phyloP scores from a whole-genome alignment of 2,797 vertebrate genomes.

The Dermochelys coriacea region DNA sequence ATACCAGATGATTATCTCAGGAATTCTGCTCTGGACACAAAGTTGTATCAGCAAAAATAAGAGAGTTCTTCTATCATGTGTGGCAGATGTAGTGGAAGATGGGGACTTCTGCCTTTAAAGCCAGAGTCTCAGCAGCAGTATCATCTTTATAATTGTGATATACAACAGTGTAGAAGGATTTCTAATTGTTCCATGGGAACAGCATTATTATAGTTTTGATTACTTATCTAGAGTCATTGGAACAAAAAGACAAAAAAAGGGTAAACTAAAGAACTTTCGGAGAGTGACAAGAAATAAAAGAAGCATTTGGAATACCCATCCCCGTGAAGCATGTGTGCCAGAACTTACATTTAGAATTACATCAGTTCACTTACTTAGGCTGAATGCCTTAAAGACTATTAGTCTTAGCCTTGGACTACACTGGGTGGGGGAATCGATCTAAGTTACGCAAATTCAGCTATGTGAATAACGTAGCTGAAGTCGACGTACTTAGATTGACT shows the following conservation, averaged over 20 bases:
- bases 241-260: background rate
- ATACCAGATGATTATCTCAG: background rate
- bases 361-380: background rate
- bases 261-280: background rate
- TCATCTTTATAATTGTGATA: background rate
- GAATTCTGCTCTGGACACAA: background rate
- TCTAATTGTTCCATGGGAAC: background rate
- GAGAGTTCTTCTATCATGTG: constrained; percentile 11
- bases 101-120: background rate
- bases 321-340: background rate
- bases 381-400: background rate
- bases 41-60: background rate
- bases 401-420: background rate
- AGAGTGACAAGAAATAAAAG: background rate
- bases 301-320: background rate
- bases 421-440: no score
- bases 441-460: no score
- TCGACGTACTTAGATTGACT: no score
- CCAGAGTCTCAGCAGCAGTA: background rate
- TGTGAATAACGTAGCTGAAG: no score
- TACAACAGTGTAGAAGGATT: background rate
- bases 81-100: background rate
- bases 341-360: background rate
- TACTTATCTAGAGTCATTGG: background rate
- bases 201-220: background rate